Percentiles rank a stretch among this genome's conserved stretches.
phyloP scores from a whole-genome alignment of 2,888 invertebrate species.

The Piscicola geometra region DNA sequence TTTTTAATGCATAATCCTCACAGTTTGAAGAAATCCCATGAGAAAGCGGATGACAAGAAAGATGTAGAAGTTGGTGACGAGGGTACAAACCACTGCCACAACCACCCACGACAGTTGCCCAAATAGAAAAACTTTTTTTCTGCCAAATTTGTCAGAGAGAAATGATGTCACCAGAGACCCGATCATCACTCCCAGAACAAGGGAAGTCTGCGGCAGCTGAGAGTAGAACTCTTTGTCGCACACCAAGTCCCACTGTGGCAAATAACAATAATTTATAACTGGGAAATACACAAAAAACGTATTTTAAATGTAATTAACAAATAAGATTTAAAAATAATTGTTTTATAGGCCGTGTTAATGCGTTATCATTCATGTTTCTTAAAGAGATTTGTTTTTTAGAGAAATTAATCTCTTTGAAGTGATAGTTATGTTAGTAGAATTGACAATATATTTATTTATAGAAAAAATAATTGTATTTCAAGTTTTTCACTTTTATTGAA shows the following conservation, averaged over 20 bases:
- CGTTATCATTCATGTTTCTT: no score
- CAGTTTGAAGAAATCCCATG: neutral
- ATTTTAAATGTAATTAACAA: no score
- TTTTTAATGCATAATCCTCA: neutral
- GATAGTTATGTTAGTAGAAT: no score
- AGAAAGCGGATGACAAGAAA: neutral
- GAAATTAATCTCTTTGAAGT: no score
- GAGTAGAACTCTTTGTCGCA: neutral
- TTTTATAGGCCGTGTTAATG: no score
- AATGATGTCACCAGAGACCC: neutral
- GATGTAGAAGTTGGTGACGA: neutral
- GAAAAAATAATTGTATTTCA: no score
- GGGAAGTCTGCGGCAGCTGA: neutral
- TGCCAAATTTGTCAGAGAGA: constrained; percentile 8
- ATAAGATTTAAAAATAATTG: no score
- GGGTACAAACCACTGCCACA: neutral
- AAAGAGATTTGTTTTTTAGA: no score
- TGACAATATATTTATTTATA: no score
- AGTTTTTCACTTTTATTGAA: no score
- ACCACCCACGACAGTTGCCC: neutral
- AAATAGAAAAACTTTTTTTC: neutral
- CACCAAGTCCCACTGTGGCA: constrained; percentile 23
- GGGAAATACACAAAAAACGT: no score
- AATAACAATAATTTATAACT: no score
- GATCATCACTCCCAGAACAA: neutral